These are phyloP conservation scores for Physocephala rufipes DNA, from an alignment of 2,888 invertebrate genomes.

Conservation along the genomic window DNA sequence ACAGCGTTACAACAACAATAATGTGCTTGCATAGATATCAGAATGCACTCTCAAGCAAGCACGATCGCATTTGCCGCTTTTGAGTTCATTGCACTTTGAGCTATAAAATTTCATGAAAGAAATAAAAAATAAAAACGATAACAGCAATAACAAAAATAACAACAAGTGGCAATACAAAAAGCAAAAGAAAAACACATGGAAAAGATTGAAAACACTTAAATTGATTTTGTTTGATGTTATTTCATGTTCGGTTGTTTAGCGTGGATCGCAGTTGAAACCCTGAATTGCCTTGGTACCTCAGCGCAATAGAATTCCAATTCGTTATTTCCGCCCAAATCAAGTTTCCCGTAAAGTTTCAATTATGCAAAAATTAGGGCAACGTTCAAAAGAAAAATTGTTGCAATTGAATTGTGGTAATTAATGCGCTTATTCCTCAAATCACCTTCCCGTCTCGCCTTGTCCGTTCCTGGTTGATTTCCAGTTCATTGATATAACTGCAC, in stretches of 20 bases:
- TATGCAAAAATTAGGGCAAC: too few relatives aligned
- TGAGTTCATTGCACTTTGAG: conserved; percentile 30
- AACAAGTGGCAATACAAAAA: not conserved
- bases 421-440: too few relatives aligned
- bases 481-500: too few relatives aligned
- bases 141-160: not conserved
- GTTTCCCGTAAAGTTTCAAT: too few relatives aligned
- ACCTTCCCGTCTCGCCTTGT: too few relatives aligned
- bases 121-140: not conserved
- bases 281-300: too few relatives aligned
- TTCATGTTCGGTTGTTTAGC: not conserved
- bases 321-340: too few relatives aligned
- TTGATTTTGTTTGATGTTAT: conserved; percentile 12
- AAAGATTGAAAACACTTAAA: conserved; percentile 20
- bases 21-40: not conserved
- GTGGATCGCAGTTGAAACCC: not conserved
- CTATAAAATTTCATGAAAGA: conserved; percentile 17
- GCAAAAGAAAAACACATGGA: not conserved
- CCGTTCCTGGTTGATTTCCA: too few relatives aligned
- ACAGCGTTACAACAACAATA: not conserved
- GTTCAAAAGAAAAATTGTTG: too few relatives aligned
- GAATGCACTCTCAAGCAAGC: not conserved
- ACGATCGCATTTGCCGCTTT: not conserved
- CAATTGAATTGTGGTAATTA: too few relatives aligned
- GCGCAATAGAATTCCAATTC: too few relatives aligned